Percentiles rank a stretch among this genome's conserved stretches.
Evolutionary conservation across 1,140 invertebrate genomes (phyloP).

Genomic region (Oreohelix idahoensis): DNA sequence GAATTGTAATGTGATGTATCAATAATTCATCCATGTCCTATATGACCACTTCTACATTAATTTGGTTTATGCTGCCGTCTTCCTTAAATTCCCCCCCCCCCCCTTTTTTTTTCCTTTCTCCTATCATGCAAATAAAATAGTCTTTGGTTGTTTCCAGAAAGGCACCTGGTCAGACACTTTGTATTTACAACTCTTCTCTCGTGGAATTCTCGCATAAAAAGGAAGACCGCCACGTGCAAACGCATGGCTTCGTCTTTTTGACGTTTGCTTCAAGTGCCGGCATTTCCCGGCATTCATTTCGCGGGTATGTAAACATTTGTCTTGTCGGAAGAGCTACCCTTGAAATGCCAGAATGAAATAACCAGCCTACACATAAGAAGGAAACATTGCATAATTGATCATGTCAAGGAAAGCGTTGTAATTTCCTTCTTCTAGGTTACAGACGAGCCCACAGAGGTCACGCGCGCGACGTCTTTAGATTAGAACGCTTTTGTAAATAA

Average conservation of each 20-base stretch:
- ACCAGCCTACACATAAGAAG: neutral
- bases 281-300: constrained; percentile 7
- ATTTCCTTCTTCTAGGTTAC: neutral
- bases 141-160: neutral
- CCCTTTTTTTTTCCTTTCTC: neutral
- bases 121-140: neutral
- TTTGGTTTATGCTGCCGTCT: no score
- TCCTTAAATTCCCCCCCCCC: no score
- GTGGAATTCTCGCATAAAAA: neutral
- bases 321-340: neutral
- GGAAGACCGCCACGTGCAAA: neutral
- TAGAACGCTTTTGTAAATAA: neutral
- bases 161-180: neutral
- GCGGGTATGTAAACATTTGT: constrained; percentile 13
- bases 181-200: neutral
- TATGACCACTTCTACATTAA: no score
- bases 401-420: neutral
- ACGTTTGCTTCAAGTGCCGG: neutral
- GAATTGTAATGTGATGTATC: no score
- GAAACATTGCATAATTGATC: constrained; percentile 17
- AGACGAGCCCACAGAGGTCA: neutral
- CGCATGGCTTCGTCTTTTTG: neutral
- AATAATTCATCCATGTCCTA: no score
- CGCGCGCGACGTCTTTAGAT: neutral
- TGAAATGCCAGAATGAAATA: constrained; percentile 7